phyloP scores from a whole-genome alignment of 1,140 invertebrate species.

The Plectrocnemia conspersa region DNA sequence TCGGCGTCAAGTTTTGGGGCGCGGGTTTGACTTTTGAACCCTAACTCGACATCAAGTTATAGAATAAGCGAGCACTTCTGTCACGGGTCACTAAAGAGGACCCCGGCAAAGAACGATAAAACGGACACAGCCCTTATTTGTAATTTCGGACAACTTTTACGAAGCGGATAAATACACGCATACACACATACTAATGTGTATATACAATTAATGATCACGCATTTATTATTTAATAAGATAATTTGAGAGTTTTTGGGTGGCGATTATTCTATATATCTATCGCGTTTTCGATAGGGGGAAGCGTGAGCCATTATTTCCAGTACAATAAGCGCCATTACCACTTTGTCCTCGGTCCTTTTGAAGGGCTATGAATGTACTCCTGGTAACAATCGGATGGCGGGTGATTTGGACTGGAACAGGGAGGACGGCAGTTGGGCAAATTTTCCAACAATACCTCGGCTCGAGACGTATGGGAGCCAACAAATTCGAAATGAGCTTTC shows the following conservation, averaged over 20 bases:
- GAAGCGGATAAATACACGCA: too few species aligned
- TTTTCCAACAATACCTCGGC: conserved; percentile 10
- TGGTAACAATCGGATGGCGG: conserved; percentile 13
- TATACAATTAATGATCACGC: too few species aligned
- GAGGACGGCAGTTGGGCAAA: conserved; percentile 10
- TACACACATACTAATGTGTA: too few species aligned
- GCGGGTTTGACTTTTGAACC: background rate
- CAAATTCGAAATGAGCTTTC: too few species aligned
- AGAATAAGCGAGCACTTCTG: background rate
- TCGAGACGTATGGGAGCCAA: conserved; percentile 1
- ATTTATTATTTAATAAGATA: too few species aligned
- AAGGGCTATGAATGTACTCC: conserved; percentile 10
- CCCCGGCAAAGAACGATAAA: too few species aligned
- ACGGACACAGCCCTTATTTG: too few species aligned
- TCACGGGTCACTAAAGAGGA: background rate
- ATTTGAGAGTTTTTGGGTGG: too few species aligned
- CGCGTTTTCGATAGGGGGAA: too few species aligned
- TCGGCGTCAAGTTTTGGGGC: conserved; percentile 1
- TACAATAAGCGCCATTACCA: conserved; percentile 15
- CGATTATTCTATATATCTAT: too few species aligned
- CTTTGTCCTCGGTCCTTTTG: conserved; percentile 15
- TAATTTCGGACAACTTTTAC: too few species aligned
- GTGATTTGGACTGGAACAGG: conserved; percentile 3
- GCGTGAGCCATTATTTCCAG: conserved; percentile 11
- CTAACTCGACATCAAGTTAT: background rate